Evolutionary conservation across 1,140 invertebrate genomes (phyloP).

Genomic region (Neodiprion fabricii): DNA sequence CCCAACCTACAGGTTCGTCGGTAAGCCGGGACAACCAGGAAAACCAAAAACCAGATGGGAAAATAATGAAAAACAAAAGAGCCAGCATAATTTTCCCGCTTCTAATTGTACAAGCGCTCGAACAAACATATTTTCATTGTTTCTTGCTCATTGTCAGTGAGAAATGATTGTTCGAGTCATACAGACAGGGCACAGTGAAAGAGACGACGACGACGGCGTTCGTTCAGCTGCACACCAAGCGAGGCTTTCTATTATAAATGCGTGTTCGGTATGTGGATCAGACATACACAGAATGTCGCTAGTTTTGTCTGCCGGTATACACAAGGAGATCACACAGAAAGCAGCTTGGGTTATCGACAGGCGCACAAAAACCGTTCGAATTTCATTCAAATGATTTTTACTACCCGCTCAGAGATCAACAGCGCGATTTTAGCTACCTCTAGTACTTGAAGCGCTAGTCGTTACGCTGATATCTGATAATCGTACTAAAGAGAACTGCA

Average conservation of each 20-base stretch:
- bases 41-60: not conserved
- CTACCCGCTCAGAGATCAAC: not conserved
- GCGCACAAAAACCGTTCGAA: not conserved
- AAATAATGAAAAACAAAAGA: constrained; percentile 12
- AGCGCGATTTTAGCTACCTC: not conserved
- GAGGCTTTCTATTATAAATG: not conserved
- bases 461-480: not conserved
- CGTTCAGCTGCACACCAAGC: constrained; percentile 4
- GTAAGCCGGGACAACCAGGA: not conserved
- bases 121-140: not conserved
- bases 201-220: not conserved
- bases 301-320: not conserved
- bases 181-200: too few relatives aligned
- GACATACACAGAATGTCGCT: not conserved
- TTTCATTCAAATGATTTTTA: not conserved
- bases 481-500: not conserved
- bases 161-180: too few relatives aligned
- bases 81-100: not conserved
- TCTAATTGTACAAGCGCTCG: not conserved
- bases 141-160: too few relatives aligned
- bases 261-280: constrained; percentile 1
- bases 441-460: constrained; percentile 1
- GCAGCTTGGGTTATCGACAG: not conserved
- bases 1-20: constrained; percentile 46
- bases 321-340: not conserved